These are phyloP conservation scores for Melopsittacus undulatus DNA, from an alignment of 2,797 vertebrate genomes.

Conservation along the genomic window DNA sequence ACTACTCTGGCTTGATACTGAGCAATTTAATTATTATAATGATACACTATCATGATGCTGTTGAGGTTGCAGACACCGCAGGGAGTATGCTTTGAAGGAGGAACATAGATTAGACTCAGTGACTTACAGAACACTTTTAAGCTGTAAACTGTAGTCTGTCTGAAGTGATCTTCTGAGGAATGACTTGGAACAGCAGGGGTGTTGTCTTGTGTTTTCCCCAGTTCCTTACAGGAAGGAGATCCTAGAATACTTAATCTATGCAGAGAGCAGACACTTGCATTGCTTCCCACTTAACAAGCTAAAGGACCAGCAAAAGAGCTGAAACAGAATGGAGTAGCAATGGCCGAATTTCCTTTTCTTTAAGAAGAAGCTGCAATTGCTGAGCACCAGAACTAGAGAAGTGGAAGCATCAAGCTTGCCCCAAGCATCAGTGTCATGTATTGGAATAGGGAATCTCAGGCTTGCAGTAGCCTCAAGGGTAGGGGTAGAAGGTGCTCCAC, in stretches of 20 bases:
- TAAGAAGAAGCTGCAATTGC: not conserved
- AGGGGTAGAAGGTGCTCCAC: slow-evolving; percentile 33
- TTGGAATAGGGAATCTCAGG: not conserved
- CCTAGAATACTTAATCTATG: not conserved
- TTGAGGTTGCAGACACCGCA: not conserved
- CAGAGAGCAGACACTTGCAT: not conserved
- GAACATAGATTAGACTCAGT: not conserved
- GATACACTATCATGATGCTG: not conserved
- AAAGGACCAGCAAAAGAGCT: not conserved
- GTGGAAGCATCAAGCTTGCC: not conserved
- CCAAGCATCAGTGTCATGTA: not conserved
- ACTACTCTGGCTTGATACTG: not conserved
- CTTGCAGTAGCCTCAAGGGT: not conserved
- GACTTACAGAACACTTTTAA: not conserved
- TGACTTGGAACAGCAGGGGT: not conserved
- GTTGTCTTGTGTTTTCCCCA: not conserved
- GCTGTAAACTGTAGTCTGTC: not conserved
- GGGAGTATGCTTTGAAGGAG: not conserved
- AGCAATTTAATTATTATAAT: not conserved
- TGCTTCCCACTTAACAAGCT: not conserved
- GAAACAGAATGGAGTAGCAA: not conserved
- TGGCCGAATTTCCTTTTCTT: not conserved
- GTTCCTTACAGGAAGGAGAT: not conserved
- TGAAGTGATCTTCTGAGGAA: not conserved
- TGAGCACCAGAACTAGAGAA: not conserved